Base-by-base conservation (phyloP, 2,113 vertebrate genomes). In the Perca flavescens region DNA sequence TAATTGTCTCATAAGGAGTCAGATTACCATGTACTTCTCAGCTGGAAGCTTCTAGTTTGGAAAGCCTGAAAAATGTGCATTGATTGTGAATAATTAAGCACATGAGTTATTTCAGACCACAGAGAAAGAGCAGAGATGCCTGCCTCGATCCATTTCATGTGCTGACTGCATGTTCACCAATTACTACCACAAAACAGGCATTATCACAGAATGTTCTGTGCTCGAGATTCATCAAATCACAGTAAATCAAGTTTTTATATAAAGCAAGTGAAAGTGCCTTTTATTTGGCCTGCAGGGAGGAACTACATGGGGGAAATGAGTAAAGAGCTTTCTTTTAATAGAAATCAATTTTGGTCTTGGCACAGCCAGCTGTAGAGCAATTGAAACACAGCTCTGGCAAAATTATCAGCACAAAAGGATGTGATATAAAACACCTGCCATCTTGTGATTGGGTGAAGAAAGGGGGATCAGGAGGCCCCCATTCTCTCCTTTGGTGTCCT, bases 361-460 rank as follows among this genome's bases (percentile, higher is more conserved):
- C 31, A 73, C 74, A 74, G 66, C 77, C 67, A 75, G 79, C 82
- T 83, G 84, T 58, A 69, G 74, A 81, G 73, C 46, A 17, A 80
- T 10, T 81, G 50, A 86, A 87, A 83, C 72, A 75, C 79, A 77
- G 77, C 54, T 72, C 31, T 3, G 73, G 77, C 15, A 83, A 73
- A 90, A 90, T 43, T 86, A 73, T 75, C 57, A 63, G 77, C 67
- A 90, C 88, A 93, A 91, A 91, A 83, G 87, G 79, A 85, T 74
- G 83, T 67, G 84, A 85, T 88, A 87, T 84, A 83, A 88, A 89
- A 86, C 79, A 85, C 73, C 91, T 91, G 87, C 83, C 85, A 83
- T 89, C 68, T 81, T 80, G 75, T 88, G 89, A 93, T 80, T 92
- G 79, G 88, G 47, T 86, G 72, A 85, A 86, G 66, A 90, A 88